A percentile compares a stretch with the other conserved stretches of the same genome.
These are phyloP conservation scores for Druon quercuslanigerum DNA, from an alignment of 1,140 invertebrate species.

Conservation along the genomic window DNA sequence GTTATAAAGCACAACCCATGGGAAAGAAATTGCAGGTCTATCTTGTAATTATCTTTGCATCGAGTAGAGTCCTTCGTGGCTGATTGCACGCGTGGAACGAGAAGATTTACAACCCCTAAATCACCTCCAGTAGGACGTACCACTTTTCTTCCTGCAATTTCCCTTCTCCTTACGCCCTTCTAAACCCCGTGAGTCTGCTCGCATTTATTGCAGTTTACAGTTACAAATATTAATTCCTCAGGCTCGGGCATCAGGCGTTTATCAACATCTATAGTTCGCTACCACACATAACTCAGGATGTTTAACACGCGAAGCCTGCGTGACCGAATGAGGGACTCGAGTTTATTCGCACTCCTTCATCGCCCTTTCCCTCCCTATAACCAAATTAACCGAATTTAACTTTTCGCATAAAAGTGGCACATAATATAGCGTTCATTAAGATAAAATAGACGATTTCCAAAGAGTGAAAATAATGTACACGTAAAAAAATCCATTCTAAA, in stretches of 20 bases:
- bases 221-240: slow-evolving; percentile 66
- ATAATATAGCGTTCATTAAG: no score
- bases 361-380: slow-evolving; percentile 38
- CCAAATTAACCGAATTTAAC: slow-evolving; percentile 15
- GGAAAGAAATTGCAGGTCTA: slow-evolving; percentile 31
- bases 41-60: slow-evolving; percentile 57
- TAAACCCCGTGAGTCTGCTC: slow-evolving; percentile 8
- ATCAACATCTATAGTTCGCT: slow-evolving; percentile 63
- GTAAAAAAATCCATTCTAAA: no score
- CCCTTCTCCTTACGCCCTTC: slow-evolving; percentile 31
- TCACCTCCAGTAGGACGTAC: slow-evolving; percentile 45
- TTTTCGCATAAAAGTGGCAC: not conserved
- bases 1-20: not conserved
- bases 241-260: slow-evolving; percentile 61
- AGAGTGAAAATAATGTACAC: no score
- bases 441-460: no score
- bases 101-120: slow-evolving; percentile 62
- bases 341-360: slow-evolving; percentile 62
- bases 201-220: slow-evolving; percentile 50
- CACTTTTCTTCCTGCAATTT: slow-evolving; percentile 56
- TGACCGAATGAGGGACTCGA: slow-evolving; percentile 65
- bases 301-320: slow-evolving; percentile 68
- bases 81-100: slow-evolving; percentile 51
- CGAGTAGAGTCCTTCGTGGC: slow-evolving; percentile 44
- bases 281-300: slow-evolving; percentile 66